Evolutionary conservation across 2,888 invertebrate species (phyloP).

Genomic region (Balanococcus diminutus): DNA sequence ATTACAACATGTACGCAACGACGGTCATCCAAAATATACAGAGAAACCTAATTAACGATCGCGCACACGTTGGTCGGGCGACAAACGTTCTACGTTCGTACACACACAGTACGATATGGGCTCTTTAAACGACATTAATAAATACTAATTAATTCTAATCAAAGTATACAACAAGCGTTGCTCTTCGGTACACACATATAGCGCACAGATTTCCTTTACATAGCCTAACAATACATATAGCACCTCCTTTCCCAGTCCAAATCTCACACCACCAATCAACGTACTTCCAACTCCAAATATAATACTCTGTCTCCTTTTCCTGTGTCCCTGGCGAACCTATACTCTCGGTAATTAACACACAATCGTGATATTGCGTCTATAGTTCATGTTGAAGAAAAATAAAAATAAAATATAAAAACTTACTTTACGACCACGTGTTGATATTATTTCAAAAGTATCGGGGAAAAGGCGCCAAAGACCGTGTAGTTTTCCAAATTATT

Average conservation of each 20-base stretch:
- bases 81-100: neutral
- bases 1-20: neutral
- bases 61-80: neutral
- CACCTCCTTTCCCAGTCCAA: too few species aligned
- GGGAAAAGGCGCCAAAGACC: neutral
- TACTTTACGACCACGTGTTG: neutral
- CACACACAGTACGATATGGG: neutral
- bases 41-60: neutral
- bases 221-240: neutral
- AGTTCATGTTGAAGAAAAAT: too few species aligned
- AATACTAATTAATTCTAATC: slow-evolving; percentile 29
- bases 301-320: neutral
- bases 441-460: neutral
- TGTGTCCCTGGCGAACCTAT: neutral
- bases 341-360: neutral
- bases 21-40: neutral
- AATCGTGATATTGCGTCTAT: too few species aligned
- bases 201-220: neutral
- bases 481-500: neutral
- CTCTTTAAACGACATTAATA: slow-evolving; percentile 15
- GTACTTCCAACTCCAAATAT: neutral
- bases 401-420: neutral
- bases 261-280: neutral
- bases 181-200: neutral
- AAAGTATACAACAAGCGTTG: slow-evolving; percentile 9